phyloP scores from a whole-genome alignment of 2,797 vertebrate species.

The Parauchenoglanis ngamensis region DNA sequence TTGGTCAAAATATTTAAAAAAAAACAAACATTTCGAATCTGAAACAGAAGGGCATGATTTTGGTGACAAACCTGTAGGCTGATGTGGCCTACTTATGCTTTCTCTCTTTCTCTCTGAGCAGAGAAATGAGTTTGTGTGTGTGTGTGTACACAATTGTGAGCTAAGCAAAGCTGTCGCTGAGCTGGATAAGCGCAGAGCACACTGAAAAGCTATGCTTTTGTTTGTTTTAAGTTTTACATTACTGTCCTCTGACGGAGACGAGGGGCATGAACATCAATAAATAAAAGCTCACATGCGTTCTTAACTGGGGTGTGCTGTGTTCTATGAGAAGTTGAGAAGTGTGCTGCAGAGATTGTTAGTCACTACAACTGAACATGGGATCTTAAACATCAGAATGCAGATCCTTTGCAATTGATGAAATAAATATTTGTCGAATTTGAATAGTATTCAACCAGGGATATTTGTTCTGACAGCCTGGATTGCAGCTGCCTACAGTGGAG shows the following conservation, averaged over 20 bases:
- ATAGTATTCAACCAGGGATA: neutral
- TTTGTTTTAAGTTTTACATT: slow-evolving; percentile 16
- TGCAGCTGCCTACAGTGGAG: neutral
- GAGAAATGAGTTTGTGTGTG: neutral
- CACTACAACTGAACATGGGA: neutral
- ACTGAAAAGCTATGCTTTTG: slow-evolving; percentile 3
- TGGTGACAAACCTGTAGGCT: neutral
- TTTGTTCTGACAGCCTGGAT: neutral
- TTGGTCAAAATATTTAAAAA: neutral
- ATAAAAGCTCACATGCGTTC: neutral
- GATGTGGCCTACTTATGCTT: neutral
- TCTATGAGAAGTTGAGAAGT: neutral
- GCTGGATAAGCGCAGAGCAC: neutral
- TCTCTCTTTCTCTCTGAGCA: neutral
- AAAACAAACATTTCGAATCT: neutral
- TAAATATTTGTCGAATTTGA: neutral
- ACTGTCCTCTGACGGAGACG: neutral
- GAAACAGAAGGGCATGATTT: neutral
- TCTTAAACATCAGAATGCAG: neutral
- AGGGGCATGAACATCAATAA: neutral
- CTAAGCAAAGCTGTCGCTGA: slow-evolving; percentile 3
- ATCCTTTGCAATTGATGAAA: neutral
- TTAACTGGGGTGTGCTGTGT: too few species aligned
- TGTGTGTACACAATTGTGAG: neutral
- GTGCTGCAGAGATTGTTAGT: neutral